Evolutionary conservation across 2,113 vertebrate genomes (phyloP).

Genomic region (Thymallus thymallus): DNA sequence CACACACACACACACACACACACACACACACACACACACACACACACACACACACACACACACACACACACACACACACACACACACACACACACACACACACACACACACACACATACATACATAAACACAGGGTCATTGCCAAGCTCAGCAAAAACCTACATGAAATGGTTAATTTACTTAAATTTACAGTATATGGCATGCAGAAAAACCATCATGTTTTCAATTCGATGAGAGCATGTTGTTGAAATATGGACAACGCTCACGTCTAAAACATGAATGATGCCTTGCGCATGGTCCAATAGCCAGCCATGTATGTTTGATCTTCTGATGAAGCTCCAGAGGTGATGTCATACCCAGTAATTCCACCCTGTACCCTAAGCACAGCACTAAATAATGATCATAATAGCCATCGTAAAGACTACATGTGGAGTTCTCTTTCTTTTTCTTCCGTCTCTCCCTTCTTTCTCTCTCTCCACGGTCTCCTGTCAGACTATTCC

Average conservation of each 20-base stretch:
- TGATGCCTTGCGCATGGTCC: no score
- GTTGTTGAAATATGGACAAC: no score
- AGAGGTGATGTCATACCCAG: background rate
- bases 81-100: background rate
- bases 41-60: background rate
- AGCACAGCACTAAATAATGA: conserved; percentile 1
- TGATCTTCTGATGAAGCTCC: conserved; percentile 1
- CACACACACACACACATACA: background rate
- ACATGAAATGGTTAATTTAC: no score
- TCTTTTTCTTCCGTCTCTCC: conserved; percentile 1
- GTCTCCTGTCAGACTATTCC: background rate
- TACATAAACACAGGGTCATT: background rate
- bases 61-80: background rate
- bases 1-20: conserved; percentile 1
- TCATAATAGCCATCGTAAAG: background rate
- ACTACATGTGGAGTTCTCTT: background rate
- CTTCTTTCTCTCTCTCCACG: conserved; percentile 4
- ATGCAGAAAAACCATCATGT: no score
- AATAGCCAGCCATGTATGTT: background rate
- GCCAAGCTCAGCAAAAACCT: background rate
- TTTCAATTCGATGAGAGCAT: no score
- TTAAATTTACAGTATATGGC: no score
- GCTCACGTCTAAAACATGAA: no score
- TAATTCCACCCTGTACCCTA: background rate
- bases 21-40: conserved; percentile 1